A percentile compares a stretch with the other conserved stretches of the same genome.
phyloP scores from a whole-genome alignment of 2,113 vertebrate genomes.

The Hippocampus comes region DNA sequence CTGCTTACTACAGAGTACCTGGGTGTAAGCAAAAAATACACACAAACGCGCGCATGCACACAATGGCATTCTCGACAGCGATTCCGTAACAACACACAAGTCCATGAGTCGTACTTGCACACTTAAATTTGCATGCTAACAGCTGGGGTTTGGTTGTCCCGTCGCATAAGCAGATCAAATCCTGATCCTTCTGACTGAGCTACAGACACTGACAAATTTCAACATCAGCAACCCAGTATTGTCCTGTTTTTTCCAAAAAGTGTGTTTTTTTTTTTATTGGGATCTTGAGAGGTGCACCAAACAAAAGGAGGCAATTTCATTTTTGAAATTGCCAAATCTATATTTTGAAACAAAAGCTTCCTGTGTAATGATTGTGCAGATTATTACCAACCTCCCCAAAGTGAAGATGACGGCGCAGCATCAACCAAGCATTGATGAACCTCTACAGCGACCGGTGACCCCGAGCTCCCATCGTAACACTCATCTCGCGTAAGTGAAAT shows the following conservation, averaged over 20 bases:
- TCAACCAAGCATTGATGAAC: constrained; percentile 76
- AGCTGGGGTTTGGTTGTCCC: neutral
- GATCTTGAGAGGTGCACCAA: too few relatives aligned
- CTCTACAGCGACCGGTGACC: constrained; percentile 86
- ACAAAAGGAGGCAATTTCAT: too few relatives aligned
- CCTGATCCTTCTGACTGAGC: too few relatives aligned
- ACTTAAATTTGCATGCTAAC: too few relatives aligned
- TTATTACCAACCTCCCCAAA: constrained; percentile 91
- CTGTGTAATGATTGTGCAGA: constrained; percentile 66
- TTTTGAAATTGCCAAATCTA: neutral
- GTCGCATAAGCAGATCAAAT: neutral
- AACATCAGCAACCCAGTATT: too few relatives aligned
- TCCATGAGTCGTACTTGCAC: neutral
- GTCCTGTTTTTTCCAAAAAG: too few relatives aligned
- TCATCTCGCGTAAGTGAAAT: constrained; percentile 70
- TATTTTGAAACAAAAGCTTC: neutral
- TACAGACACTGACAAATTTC: neutral
- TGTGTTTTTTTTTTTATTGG: neutral
- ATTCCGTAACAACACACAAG: neutral
- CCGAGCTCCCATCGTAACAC: constrained; percentile 77
- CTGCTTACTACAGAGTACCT: constrained; percentile 92
- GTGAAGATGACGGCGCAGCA: constrained; percentile 65
- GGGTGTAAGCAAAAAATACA: constrained; percentile 77
- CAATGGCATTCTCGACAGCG: neutral
- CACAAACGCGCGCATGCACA: neutral